phyloP scores from a whole-genome alignment of 2,797 vertebrate species.

The Chloroceryle amazona region DNA sequence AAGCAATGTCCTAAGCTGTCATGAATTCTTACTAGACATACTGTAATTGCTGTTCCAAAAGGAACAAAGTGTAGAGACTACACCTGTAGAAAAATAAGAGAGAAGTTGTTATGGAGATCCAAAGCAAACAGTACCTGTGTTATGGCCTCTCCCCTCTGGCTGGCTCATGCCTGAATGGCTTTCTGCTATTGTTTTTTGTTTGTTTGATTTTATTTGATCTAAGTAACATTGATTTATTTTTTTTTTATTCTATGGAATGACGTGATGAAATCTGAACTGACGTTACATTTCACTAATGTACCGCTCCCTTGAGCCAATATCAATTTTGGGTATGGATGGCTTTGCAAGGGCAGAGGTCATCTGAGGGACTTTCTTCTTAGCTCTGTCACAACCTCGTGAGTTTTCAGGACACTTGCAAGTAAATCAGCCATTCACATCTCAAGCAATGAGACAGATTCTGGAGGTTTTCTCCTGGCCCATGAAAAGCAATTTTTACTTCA shows the following conservation, averaged over 20 bases:
- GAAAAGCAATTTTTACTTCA: conserved; percentile 22
- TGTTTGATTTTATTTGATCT: conserved; percentile 24
- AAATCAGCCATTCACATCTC: neutral
- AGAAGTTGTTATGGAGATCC: conserved; percentile 12
- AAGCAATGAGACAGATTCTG: neutral
- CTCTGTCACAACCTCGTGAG: neutral
- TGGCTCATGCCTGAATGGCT: neutral
- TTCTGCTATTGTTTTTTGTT: neutral
- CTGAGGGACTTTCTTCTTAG: neutral
- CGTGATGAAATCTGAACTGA: conserved; percentile 47
- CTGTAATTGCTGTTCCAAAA: conserved; percentile 19
- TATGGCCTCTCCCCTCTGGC: neutral
- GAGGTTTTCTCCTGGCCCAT: neutral
- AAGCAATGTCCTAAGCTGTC: neutral
- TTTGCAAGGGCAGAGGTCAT: conserved; percentile 18
- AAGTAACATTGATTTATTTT: conserved; percentile 28
- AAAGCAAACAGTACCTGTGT: conserved; percentile 14
- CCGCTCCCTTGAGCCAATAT: conserved; percentile 30
- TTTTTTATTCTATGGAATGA: neutral
- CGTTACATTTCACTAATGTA: conserved; percentile 55
- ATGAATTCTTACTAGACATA: conserved; percentile 18
- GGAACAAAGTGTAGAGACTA: conserved; percentile 12
- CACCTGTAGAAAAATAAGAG: neutral
- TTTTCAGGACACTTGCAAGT: neutral
- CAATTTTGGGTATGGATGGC: conserved; percentile 32